phyloP scores from a whole-genome alignment of 2,113 vertebrate genomes.

The Upupa epops region DNA sequence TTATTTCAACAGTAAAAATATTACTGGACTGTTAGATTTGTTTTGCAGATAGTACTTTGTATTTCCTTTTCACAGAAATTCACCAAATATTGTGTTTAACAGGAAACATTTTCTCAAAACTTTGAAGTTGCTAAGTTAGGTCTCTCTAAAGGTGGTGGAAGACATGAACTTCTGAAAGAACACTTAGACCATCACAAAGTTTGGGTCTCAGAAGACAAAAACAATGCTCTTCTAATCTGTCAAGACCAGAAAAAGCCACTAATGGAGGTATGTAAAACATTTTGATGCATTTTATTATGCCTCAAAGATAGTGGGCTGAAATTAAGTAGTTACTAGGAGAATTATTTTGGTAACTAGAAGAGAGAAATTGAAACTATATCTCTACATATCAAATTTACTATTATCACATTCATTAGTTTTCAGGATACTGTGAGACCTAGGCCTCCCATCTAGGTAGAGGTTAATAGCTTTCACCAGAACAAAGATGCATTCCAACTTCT shows the following conservation, averaged over 20 bases:
- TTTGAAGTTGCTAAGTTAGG: background rate
- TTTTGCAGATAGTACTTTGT: background rate
- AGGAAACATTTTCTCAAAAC: background rate
- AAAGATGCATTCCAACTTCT: background rate
- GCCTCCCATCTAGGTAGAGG: background rate
- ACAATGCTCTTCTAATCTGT: background rate
- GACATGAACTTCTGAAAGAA: background rate
- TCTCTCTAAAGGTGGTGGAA: background rate
- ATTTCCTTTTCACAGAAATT: background rate
- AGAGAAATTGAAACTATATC: background rate
- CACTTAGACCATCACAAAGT: background rate
- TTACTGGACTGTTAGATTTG: background rate
- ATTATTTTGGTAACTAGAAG: background rate
- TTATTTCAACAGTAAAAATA: background rate
- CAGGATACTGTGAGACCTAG: background rate
- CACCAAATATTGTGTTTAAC: background rate
- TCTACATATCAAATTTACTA: background rate
- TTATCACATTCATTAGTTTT: background rate
- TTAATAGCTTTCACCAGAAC: background rate
- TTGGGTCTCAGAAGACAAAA: background rate
- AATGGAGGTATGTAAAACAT: background rate
- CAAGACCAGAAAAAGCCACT: background rate
- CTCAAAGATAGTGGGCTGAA: background rate
- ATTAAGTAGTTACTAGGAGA: background rate
- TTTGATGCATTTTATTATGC: background rate